Percentiles rank a stretch among this genome's conserved stretches.
These are phyloP conservation scores for Emydocephalus ijimae DNA, from an alignment of 2,113 vertebrate species.

Conservation along the genomic window DNA sequence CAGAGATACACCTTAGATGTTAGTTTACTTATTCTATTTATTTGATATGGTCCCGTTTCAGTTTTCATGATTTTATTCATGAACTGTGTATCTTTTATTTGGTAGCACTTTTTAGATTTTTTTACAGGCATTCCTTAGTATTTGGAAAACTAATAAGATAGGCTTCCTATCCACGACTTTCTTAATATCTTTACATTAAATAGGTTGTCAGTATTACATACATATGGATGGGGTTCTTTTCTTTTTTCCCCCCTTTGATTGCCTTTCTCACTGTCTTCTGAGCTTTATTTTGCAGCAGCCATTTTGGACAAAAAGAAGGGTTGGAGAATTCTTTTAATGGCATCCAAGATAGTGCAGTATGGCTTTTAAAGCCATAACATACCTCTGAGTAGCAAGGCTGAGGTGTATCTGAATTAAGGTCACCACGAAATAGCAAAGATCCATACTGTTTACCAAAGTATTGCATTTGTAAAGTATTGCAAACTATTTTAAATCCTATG, in stretches of 20 bases:
- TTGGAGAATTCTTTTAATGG: slow-evolving; percentile 12
- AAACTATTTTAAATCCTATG: slow-evolving; percentile 20
- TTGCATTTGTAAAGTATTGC: slow-evolving; percentile 50
- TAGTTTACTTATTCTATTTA: neutral
- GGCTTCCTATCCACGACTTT: neutral
- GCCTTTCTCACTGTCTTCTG: slow-evolving; percentile 9
- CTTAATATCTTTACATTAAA: neutral
- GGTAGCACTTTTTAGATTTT: neutral
- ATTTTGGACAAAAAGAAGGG: neutral
- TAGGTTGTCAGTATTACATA: slow-evolving; percentile 19
- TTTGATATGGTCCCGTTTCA: neutral
- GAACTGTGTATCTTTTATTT: neutral
- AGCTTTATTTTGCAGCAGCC: slow-evolving; percentile 28
- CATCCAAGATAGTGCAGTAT: slow-evolving; percentile 1
- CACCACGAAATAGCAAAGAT: slow-evolving; percentile 9
- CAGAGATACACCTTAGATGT: neutral
- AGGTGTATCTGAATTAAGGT: slow-evolving; percentile 33
- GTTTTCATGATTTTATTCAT: neutral
- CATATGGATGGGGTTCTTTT: slow-evolving; percentile 5
- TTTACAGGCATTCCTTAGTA: fast-evolving
- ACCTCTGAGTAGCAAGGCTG: neutral
- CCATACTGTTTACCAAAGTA: slow-evolving; percentile 18
- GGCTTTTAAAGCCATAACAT: neutral
- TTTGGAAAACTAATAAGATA: neutral
- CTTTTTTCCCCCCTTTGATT: slow-evolving; percentile 21